These are phyloP conservation scores for Sebastes iracundus DNA, from an alignment of 2,797 vertebrate genomes.

Conservation along the genomic window DNA sequence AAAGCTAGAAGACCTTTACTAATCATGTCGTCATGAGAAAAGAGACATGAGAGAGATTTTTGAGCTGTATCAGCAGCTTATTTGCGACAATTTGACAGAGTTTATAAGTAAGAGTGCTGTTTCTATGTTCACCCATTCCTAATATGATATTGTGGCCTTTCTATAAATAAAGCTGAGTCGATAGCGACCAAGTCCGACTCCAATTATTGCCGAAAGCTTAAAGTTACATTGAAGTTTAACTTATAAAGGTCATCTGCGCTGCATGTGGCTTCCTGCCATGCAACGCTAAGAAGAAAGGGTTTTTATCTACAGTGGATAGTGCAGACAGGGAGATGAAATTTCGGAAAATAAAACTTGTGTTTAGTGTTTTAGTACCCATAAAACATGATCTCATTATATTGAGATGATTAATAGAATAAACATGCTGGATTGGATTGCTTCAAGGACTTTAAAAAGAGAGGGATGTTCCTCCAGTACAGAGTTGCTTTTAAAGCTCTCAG, in stretches of 20 bases:
- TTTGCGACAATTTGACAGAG: background rate
- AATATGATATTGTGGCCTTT: background rate
- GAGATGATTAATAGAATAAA: background rate
- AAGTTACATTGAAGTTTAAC: slow-evolving; percentile 34
- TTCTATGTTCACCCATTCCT: background rate
- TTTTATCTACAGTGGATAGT: slow-evolving; percentile 17
- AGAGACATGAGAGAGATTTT: background rate
- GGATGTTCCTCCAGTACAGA: background rate
- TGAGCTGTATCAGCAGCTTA: background rate
- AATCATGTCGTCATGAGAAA: background rate
- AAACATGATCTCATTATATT: background rate
- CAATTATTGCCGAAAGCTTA: slow-evolving; percentile 25
- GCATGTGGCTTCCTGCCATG: slow-evolving; percentile 43
- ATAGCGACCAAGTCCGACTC: background rate
- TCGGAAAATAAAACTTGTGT: background rate
- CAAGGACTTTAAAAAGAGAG: background rate
- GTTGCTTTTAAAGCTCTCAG: background rate
- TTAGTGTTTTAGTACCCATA: slow-evolving; percentile 19
- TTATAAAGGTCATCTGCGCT: slow-evolving; percentile 44
- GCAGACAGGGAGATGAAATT: slow-evolving; percentile 1
- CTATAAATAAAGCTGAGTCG: background rate
- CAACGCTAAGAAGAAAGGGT: slow-evolving; percentile 8
- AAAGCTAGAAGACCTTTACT: background rate
- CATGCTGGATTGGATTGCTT: background rate
- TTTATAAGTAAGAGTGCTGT: background rate